Evolutionary conservation across 2,888 invertebrate genomes (phyloP), one percentile per base, ranked within the genome.

Genomic region (Drosophila prostipennis): DNA sequence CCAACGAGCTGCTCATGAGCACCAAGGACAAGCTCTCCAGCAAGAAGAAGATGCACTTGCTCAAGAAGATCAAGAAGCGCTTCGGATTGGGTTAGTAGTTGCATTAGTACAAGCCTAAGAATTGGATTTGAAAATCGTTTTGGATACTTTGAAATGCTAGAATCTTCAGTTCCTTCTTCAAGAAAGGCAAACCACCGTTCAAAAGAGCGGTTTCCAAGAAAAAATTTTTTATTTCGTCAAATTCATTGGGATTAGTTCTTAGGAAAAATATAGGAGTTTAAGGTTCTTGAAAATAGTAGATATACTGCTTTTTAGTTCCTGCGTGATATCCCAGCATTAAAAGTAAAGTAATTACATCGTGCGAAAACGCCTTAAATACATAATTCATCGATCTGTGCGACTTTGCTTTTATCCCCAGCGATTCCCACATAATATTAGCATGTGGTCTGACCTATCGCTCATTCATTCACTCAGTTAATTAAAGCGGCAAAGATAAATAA

Each of bases 1-100:
- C 73, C 70, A 83, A 58, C 19, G 82, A 83, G 43, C 70, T 83
- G 34, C 70, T 83, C 72, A 86, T 83, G 82, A 80, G 80, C 69
- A 87, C 89, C 70, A 90, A 90, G 83, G 90, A 90, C 78, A 90
- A 89, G 84, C 79, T 90, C 77, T 89, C 89, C 53, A 90, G 85
- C 74, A 90, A 89, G 79, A 90, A 90, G 88, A 97, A 96, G 93
- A 97, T 97, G 96, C 97, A 97, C 93, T 96, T 97, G 72, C 93
- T 97, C 75, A 97, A 97, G 94, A 97, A 97, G 91, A 96, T 97
- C 89, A 97, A 97, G 92, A 95, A 95, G 89, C 96, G 96, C 89
- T 97, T 97, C 91, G 97, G 97, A 87, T 92, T 97, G 92, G 96
- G 97, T 97, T 92, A 95, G 96, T 94, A 89, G 34, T 56, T 59